A percentile compares a stretch with the other conserved stretches of the same genome.
These are phyloP conservation scores for Tenthredo livida DNA, from an alignment of 2,888 invertebrate genomes.

Conservation along the genomic window DNA sequence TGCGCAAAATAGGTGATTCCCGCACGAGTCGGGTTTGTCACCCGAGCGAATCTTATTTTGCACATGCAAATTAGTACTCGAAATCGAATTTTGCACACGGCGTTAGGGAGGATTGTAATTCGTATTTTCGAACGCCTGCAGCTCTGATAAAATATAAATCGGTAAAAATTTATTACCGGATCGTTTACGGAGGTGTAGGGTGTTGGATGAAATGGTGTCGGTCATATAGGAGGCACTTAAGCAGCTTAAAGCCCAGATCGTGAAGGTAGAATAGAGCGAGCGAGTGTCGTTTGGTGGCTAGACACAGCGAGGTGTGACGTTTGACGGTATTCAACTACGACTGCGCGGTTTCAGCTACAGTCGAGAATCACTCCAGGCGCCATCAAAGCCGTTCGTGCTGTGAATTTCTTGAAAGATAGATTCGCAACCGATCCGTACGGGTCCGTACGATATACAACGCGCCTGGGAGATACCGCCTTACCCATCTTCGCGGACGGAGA, in stretches of 20 bases:
- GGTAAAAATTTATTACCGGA: not conserved
- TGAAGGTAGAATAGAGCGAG: not conserved
- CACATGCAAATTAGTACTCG: too few relatives aligned
- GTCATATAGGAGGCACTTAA: slow-evolving; percentile 13
- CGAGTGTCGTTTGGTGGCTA: slow-evolving; percentile 18
- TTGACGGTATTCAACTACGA: slow-evolving; percentile 24
- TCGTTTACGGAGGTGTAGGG: not conserved
- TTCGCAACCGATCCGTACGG: slow-evolving; percentile 58
- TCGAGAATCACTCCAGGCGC: slow-evolving; percentile 72
- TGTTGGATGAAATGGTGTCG: not conserved
- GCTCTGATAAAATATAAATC: too few relatives aligned
- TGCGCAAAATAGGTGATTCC: too few relatives aligned
- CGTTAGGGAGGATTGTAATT: too few relatives aligned
- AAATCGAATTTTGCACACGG: too few relatives aligned
- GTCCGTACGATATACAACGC: not conserved
- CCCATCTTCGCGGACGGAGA: not conserved
- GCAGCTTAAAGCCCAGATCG: slow-evolving; percentile 37
- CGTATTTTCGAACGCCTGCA: not conserved
- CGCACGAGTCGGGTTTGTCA: too few relatives aligned
- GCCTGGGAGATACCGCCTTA: slow-evolving; percentile 8
- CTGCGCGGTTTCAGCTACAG: slow-evolving; percentile 28
- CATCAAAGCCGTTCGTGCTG: slow-evolving; percentile 75
- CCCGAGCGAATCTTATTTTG: too few relatives aligned
- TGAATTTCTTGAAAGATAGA: slow-evolving; percentile 72
- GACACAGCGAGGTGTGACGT: slow-evolving; percentile 2